Base-by-base conservation (phyloP, 1,140 invertebrate species). In the Zaprionus taronus region DNA sequence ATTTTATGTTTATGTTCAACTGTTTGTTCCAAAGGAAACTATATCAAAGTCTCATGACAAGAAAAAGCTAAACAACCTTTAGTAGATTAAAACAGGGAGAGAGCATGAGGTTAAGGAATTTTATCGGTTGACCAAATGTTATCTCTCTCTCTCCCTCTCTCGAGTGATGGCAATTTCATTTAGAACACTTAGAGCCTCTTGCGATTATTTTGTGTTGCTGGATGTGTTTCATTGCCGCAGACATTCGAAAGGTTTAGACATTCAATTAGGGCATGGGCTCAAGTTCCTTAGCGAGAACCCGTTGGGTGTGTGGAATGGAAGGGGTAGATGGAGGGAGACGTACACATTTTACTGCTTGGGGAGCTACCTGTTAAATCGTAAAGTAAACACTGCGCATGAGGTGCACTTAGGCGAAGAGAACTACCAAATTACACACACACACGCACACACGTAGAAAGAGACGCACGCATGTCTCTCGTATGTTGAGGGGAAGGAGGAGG, bases 291-390 rank as follows among this genome's bases (percentile, higher is more conserved):
- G 66, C 66, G 47, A 34, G 49, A 74, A 57, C 36, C 57, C 72
- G 66, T 61, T 58, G 20, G 28, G 22, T 60, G 44, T 60, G 6
- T 4, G 24, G 24, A 24, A 2, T 41, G 57, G 12, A 14, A 9
- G 7, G 24, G 4, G 34, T 26, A 14, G 38, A 4, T 15, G 38
- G 4, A 28, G 6, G 9, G 15, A 36, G 17, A 20, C 34, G 41
- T n/a, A 72, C n/a, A 75, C 22, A 74, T 41, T 44, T 58, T 58
- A 75, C 63, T 66, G 62, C 47, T 49, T 53, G 20, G 68, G n/a
- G 68, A 55, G 78, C 79, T 81, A 84, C 82, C 82, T 84, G 82
- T 79, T 84, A 84, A 84, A 81, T 79, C 83, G 70, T 79, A 81
- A 79, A 63, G 82, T 79, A 85, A 85, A 84, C 83, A 84, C 74